phyloP scores from a whole-genome alignment of 2,113 vertebrate genomes.

The Ardeotis arabs region DNA sequence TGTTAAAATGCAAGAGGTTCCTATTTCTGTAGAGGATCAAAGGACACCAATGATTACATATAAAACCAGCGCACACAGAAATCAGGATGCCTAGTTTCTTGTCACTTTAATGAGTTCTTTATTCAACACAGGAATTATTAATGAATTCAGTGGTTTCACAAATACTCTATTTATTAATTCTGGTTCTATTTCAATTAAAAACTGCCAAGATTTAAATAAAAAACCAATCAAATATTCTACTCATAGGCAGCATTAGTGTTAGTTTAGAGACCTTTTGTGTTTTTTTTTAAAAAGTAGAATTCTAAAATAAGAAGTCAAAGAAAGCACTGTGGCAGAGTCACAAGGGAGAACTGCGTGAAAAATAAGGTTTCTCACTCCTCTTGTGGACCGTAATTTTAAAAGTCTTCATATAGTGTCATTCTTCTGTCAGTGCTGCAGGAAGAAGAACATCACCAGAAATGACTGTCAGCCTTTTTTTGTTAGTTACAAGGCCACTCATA shows the following conservation, averaged over 20 bases:
- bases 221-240: constrained; percentile 62
- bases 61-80: constrained; percentile 79
- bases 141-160: constrained; percentile 68
- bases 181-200: constrained; percentile 70
- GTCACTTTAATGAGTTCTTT: constrained; percentile 51
- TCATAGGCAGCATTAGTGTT: constrained; percentile 73
- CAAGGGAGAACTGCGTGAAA: constrained; percentile 67
- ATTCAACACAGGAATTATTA: constrained; percentile 53
- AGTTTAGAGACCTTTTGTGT: constrained; percentile 62
- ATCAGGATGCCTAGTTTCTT: constrained; percentile 67
- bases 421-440: constrained; percentile 80
- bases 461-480: constrained; percentile 88
- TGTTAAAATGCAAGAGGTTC: constrained; percentile 59
- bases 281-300: constrained; percentile 69
- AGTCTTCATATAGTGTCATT: constrained; percentile 82
- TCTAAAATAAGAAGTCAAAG: constrained; percentile 76
- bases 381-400: constrained; percentile 80
- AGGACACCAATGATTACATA: constrained; percentile 73
- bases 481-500: constrained; percentile 85
- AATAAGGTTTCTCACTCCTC: constrained; percentile 72
- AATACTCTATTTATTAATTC: constrained; percentile 64
- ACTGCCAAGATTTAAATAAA: constrained; percentile 70
- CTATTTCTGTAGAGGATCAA: constrained; percentile 65
- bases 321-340: constrained; percentile 77
- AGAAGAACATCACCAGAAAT: constrained; percentile 82